Evolutionary conservation across 2,888 invertebrate genomes (phyloP).

Genomic region (Dynastes grantii): DNA sequence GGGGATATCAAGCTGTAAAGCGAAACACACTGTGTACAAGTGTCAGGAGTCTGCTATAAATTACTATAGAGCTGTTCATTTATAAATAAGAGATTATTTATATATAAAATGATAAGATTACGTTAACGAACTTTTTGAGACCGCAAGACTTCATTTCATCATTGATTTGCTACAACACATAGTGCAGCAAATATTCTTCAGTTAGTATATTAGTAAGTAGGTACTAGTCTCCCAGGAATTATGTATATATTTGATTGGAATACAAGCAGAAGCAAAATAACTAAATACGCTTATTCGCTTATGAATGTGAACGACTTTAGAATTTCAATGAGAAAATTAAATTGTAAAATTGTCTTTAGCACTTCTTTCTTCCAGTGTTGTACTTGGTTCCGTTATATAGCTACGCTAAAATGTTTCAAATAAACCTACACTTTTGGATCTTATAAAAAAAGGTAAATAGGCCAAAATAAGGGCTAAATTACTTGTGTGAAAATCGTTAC

Average conservation of each 20-base stretch:
- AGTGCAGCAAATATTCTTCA: not conserved
- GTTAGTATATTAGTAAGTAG: not conserved
- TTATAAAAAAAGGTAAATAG: no score
- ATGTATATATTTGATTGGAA: no score
- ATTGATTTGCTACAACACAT: not conserved
- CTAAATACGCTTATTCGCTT: conserved; percentile 2
- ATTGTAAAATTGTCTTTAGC: not conserved
- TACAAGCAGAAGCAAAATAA: no score
- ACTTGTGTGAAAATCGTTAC: not conserved
- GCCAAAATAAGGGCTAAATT: no score
- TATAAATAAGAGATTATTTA: not conserved
- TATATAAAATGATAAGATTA: not conserved
- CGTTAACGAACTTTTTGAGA: not conserved
- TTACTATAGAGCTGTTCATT: no score
- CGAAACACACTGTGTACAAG: no score
- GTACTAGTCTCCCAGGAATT: no score
- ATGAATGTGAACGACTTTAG: not conserved
- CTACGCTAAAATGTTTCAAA: no score
- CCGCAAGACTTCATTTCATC: not conserved
- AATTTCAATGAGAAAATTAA: conserved; percentile 21
- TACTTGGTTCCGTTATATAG: no score
- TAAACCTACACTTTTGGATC: no score
- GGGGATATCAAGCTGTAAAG: no score
- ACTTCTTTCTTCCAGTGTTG: not conserved
- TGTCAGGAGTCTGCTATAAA: no score